Evolutionary conservation across 2,888 invertebrate species (phyloP), one percentile per base, ranked within the genome.

Genomic region (Netelia fuscicornis): DNA sequence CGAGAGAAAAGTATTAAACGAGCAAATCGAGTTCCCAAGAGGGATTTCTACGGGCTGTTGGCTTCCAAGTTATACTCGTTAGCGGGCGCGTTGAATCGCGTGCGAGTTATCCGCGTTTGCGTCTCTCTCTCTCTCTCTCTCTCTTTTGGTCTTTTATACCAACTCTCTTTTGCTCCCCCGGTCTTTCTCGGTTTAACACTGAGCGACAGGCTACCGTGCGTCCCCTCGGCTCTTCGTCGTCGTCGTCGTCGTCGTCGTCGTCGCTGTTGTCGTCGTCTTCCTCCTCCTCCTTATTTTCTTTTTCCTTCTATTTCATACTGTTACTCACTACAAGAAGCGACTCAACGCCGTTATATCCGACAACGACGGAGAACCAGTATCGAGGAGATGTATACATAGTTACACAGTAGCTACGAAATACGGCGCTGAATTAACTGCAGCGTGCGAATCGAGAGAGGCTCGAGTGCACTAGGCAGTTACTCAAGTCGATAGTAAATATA

Each of bases 1-100:
- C 20, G 78, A 20, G 68, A 64, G 71, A 79, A 82, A 79, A 81
- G 84, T 81, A 84, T 84, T 81, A 85, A 82, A 82, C 75, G 82
- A 85, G 82, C 82, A 82, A 85, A 85, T 85, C 85, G 82, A 82
- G 81, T 72, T 82, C 79, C 79, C 85, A 37, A 65, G 82, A 76
- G 82, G 82, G 82, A 71, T 85, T 68, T 71, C 64, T 72, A 80
- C 71, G 81, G 82, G 52, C 71, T 85, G 82, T 79, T 85, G 81
- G 85, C 79, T 82, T 79, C 75, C 79, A 82, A 85, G 82, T 85
- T 85, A 71, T 80, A 85, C 85, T 85, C 85, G 85, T 85, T 85
- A 85, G 81, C 82, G 85, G 79, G 67, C 79, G 81, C 81, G 85
- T 85, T 85, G 85, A 85, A 85, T 85, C 81, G 85, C 85, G 85